phyloP scores from a whole-genome alignment of 2,888 invertebrate genomes.

The Leptinotarsa peninsularis region DNA sequence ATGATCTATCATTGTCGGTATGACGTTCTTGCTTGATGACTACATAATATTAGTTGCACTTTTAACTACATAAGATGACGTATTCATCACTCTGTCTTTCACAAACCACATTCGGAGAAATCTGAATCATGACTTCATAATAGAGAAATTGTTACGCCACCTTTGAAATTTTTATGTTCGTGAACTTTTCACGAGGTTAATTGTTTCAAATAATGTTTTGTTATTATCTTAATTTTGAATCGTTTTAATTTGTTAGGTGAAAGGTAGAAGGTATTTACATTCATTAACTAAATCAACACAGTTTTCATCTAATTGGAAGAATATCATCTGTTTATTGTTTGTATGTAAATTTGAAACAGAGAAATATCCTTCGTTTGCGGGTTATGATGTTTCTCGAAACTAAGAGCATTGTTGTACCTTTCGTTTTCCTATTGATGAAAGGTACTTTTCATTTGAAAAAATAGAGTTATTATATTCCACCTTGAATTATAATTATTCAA shows the following conservation, averaged over 20 bases:
- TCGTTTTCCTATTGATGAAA: no score
- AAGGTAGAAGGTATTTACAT: neutral
- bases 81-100: constrained; percentile 1
- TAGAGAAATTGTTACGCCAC: neutral
- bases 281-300: neutral
- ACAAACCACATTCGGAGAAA: neutral
- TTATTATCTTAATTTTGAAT: neutral
- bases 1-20: no score
- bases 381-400: no score
- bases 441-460: no score
- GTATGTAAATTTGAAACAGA: neutral
- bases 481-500: no score
- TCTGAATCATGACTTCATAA: neutral
- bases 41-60: no score
- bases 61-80: no score
- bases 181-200: no score
- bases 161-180: neutral
- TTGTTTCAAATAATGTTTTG: neutral
- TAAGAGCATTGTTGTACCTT: no score
- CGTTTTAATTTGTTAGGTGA: neutral
- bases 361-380: neutral
- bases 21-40: no score
- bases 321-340: neutral
- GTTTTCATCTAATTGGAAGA: neutral
- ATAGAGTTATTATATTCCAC: no score